Conservation (phyloP, 2,888 invertebrate genomes). For the Athalia cordata region DNA sequence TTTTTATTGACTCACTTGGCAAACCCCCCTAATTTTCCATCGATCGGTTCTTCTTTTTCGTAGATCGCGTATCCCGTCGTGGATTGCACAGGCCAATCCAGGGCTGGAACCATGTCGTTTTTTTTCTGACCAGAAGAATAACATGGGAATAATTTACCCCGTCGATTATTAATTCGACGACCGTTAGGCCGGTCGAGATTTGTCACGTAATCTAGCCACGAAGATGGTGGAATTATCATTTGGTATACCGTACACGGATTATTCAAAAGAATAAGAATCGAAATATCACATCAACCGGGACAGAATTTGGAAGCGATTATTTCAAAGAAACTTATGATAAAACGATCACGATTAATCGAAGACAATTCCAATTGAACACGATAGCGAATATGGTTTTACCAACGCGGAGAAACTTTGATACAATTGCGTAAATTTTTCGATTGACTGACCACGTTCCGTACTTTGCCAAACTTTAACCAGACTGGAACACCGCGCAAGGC, state of each 20-base stretch:
- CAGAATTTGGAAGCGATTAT: too few species aligned
- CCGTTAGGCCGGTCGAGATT: slow-evolving; percentile 27
- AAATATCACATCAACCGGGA: too few species aligned
- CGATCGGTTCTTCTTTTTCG: background rate
- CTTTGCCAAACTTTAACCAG: slow-evolving; percentile 41
- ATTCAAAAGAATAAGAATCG: too few species aligned
- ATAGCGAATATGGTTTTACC: too few species aligned
- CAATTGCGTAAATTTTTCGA: background rate
- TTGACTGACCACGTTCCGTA: slow-evolving; percentile 12
- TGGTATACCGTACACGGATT: background rate
- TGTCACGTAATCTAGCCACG: slow-evolving; percentile 39
- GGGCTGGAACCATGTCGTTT: slow-evolving; percentile 29
- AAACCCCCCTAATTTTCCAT: background rate
- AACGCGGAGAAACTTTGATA: too few species aligned
- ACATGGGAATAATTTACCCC: background rate
- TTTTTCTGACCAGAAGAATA: background rate
- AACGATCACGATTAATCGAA: too few species aligned
- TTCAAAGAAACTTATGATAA: too few species aligned
- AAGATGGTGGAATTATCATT: slow-evolving; percentile 37
- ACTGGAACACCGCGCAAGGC: slow-evolving; percentile 24
- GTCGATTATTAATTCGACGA: background rate
- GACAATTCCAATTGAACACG: too few species aligned
- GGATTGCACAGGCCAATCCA: slow-evolving; percentile 37
- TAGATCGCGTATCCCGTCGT: background rate
- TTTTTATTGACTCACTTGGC: too few species aligned